Conservation (phyloP, 2,888 invertebrate species). For the Eudemis profundana region DNA sequence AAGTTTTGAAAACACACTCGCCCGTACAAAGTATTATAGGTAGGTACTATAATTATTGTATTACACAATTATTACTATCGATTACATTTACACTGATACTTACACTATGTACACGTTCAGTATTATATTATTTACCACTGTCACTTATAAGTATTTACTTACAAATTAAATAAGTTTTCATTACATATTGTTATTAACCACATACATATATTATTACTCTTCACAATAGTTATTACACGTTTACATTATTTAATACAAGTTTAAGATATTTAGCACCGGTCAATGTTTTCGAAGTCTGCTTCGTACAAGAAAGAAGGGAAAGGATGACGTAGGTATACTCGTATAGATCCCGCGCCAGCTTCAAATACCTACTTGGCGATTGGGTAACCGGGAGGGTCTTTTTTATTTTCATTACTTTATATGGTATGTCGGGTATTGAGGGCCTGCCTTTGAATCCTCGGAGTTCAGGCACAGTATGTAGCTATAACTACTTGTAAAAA, state of each 20-base stretch:
- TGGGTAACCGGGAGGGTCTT: no score
- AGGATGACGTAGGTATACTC: no score
- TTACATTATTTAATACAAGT: slow-evolving; percentile 2
- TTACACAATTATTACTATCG: neutral
- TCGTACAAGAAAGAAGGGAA: no score
- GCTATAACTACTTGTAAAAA: no score
- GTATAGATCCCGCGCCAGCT: no score
- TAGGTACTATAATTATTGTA: slow-evolving; percentile 9
- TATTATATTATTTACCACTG: neutral
- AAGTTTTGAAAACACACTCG: slow-evolving; percentile 13
- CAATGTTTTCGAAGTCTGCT: slow-evolving; percentile 28
- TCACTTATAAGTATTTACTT: neutral
- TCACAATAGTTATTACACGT: slow-evolving; percentile 10
- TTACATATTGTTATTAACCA: slow-evolving; percentile 16
- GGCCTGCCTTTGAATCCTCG: no score
- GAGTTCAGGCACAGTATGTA: no score
- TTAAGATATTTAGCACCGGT: slow-evolving; percentile 26
- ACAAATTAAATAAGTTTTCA: slow-evolving; percentile 3
- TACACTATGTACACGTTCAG: slow-evolving; percentile 16
- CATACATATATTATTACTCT: slow-evolving; percentile 2
- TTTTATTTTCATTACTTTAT: no score
- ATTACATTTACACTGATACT: slow-evolving; percentile 14
- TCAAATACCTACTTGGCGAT: neutral
- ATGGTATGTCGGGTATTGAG: no score
- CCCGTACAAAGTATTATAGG: slow-evolving; percentile 1